Evolutionary conservation across 1,140 invertebrate genomes (phyloP), one percentile per base, ranked within the genome.

Genomic region (Potamilus streckersoni): DNA sequence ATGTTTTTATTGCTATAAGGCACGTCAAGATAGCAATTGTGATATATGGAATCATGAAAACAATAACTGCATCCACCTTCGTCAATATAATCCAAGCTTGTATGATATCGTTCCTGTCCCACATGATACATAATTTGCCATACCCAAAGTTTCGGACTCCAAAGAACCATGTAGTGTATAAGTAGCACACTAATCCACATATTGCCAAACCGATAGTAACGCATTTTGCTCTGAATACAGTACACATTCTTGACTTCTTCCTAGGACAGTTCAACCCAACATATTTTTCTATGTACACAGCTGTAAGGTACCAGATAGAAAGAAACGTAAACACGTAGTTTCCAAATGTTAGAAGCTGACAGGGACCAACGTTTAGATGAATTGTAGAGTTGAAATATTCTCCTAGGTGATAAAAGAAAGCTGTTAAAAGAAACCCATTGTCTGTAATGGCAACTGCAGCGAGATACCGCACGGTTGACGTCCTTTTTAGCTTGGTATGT

Each of bases 381-480:
- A 84, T 64, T 55, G 69, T 64, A 15, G 83, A 62, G n/a, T 67
- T 60, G 63, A 79, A 74, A 31, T 57, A 77, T n/a, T 70, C 19
- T 17, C 78, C 61, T 38, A 83, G 70, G 31, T 67, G 67, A 20
- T 77, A 59, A 20, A 80, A 74, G 75, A 82, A 81, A 55, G 78
- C 75, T 13, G 81, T 83, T 56, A 74, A 65, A 3, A 93, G 82
- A 68, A 91, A 93, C 6, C 91, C 90, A 49, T 92, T 91, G 78
- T 93, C 92, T 0, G 92, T 90, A 0, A 87, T 89, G 8, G 92
- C 91, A 17, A 93, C 79, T 0, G 92, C 92, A 0, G 92, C 92
- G 38, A 93, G 76, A 70, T 93, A 93, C 60, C 92, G 92, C 64
- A 91, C 91, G 0, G 92, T 93, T 60, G 92, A 92, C 0, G 92